A percentile compares a stretch with the other conserved stretches of the same genome.
These are phyloP conservation scores for Apomyelois bistriatella DNA, from an alignment of 2,888 invertebrate genomes.

Conservation along the genomic window DNA sequence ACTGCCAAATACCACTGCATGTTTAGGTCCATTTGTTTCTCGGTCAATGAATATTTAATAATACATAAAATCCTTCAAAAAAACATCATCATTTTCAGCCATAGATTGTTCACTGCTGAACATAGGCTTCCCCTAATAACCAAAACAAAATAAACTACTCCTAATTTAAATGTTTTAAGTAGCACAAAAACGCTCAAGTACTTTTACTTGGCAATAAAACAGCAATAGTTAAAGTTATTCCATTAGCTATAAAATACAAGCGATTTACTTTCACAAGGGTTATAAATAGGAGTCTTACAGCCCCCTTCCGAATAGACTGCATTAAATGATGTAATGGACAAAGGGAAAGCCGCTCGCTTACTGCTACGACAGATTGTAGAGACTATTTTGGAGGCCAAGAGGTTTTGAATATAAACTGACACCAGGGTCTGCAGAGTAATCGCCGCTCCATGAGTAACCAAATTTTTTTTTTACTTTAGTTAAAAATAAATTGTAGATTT, in stretches of 20 bases:
- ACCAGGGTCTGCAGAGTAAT: no score
- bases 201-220: slow-evolving; percentile 2
- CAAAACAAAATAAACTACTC: neutral
- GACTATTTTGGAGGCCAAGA: neutral
- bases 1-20: no score
- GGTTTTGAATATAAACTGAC: no score
- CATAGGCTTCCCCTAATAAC: no score
- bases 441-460: no score
- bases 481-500: no score
- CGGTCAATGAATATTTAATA: no score
- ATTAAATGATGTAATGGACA: slow-evolving; percentile 4
- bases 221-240: slow-evolving; percentile 8
- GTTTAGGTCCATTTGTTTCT: no score
- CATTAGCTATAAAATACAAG: slow-evolving; percentile 9
- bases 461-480: no score
- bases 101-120: no score
- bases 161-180: neutral
- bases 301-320: neutral
- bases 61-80: no score
- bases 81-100: no score
- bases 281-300: neutral
- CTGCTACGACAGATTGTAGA: neutral
- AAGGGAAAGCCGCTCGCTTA: neutral
- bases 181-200: neutral
- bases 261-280: slow-evolving; percentile 7